phyloP scores from a whole-genome alignment of 37 sponge, comb jelly and placozoan genomes.

The Halichondria panicea region DNA sequence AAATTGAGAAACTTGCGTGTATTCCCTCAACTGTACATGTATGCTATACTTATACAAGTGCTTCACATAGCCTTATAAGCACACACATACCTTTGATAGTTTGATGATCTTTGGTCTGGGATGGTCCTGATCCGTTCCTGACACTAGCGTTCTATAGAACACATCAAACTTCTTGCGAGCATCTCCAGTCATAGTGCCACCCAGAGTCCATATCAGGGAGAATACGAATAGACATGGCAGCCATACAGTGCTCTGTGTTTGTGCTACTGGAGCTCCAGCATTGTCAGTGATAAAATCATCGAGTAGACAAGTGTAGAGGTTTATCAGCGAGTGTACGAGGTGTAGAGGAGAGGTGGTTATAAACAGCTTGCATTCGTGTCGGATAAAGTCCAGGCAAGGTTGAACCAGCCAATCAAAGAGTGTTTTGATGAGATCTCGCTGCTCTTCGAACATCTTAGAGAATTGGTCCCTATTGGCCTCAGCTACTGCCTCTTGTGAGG shows the following conservation, averaged over 20 bases:
- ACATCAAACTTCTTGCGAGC: constrained; percentile 91
- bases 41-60: not conserved
- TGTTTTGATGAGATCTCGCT: constrained; percentile 61
- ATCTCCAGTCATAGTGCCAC: constrained; percentile 86
- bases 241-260: constrained; percentile 60
- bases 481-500: constrained; percentile 66
- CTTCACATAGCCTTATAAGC: not conserved
- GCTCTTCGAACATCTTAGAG: constrained; percentile 63
- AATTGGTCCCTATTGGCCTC: constrained; percentile 57
- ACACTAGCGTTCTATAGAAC: constrained; percentile 89
- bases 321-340: constrained; percentile 71
- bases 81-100: constrained; percentile 71
- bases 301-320: constrained; percentile 77
- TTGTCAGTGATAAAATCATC: constrained; percentile 57
- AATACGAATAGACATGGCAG: constrained; percentile 91
- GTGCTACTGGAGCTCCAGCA: constrained; percentile 20
- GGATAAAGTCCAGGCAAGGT: constrained; percentile 85
- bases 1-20: not conserved
- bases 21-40: not conserved
- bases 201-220: constrained; percentile 93
- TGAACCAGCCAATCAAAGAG: constrained; percentile 87
- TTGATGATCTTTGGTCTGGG: constrained; percentile 91
- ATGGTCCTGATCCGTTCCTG: constrained; percentile 83
- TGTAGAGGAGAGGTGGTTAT: constrained; percentile 82
- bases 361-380: constrained; percentile 85